Evolutionary conservation across 2,113 vertebrate species (phyloP).

Genomic region (Carettochelys insculpta): DNA sequence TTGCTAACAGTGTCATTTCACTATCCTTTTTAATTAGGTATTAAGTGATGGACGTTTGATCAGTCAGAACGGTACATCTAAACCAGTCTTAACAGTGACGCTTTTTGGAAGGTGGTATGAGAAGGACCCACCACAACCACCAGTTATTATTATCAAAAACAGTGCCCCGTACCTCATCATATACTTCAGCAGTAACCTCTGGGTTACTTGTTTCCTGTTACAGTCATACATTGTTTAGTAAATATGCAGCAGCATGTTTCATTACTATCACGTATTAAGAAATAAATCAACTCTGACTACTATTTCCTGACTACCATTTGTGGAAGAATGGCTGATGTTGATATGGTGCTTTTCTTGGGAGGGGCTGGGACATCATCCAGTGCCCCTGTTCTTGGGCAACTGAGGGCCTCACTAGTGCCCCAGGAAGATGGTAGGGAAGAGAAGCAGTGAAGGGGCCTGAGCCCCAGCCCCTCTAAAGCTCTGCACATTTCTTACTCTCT

Average conservation of each 20-base stretch:
- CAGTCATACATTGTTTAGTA: not conserved
- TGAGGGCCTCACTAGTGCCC: too few species aligned
- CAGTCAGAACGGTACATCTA: constrained; percentile 35
- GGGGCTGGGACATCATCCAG: too few species aligned
- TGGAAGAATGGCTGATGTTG: too few species aligned
- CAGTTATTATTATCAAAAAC: not conserved
- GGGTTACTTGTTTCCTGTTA: not conserved
- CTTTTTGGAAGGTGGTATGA: constrained; percentile 74
- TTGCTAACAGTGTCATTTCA: not conserved
- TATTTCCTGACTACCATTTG: not conserved
- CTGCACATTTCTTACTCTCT: too few species aligned
- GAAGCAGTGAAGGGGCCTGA: too few species aligned
- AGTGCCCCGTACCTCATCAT: not conserved
- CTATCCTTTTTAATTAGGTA: constrained; percentile 54
- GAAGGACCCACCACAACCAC: constrained; percentile 17
- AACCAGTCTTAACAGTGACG: constrained; percentile 70
- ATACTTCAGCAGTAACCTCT: not conserved
- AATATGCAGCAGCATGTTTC: not conserved
- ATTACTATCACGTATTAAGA: not conserved
- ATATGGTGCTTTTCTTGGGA: too few species aligned
- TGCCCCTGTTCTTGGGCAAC: too few species aligned
- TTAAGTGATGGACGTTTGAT: constrained; percentile 63
- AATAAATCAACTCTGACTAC: not conserved
- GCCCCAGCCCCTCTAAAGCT: too few species aligned
- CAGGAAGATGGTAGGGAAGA: too few species aligned